Percentiles rank a stretch among this genome's conserved stretches.
These are phyloP conservation scores for Arbacia lixula DNA, from an alignment of 53 echinoderm and acorn worm genomes.

Conservation along the genomic window DNA sequence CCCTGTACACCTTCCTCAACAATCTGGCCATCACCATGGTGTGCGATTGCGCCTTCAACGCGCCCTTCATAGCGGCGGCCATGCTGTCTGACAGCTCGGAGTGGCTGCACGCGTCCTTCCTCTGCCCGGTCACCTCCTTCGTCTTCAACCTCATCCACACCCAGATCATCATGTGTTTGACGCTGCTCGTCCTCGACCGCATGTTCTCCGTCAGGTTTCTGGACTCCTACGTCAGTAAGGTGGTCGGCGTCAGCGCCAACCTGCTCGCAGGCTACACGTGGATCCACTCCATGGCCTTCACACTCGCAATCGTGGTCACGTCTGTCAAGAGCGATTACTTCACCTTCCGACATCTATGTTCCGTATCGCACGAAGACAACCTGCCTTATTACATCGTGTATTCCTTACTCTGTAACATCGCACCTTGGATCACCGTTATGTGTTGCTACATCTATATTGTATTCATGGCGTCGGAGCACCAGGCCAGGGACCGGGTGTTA, in stretches of 20 bases:
- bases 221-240: conserved; percentile 51
- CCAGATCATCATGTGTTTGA: conserved; percentile 67
- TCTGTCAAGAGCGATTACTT: conserved; percentile 68
- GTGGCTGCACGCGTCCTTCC: conserved; percentile 74
- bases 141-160: conserved; percentile 73
- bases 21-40: conserved; percentile 73
- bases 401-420: conserved; percentile 62
- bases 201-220: conserved; percentile 69
- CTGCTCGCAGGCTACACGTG: conserved; percentile 69
- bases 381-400: conserved; percentile 61
- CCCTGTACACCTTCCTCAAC: conserved; percentile 66
- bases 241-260: conserved; percentile 59
- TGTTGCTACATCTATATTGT: conserved; percentile 68
- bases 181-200: conserved; percentile 72
- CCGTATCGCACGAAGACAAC: conserved; percentile 50
- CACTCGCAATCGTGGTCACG: conserved; percentile 64
- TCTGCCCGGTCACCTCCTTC: conserved; percentile 85
- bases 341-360: conserved; percentile 73
- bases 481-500: conserved; percentile 47
- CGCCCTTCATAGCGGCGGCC: conserved; percentile 68
- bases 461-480: conserved; percentile 54
- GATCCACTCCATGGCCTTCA: conserved; percentile 70
- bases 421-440: conserved; percentile 69
- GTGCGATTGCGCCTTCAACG: conserved; percentile 69
- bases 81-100: conserved; percentile 15